These are phyloP conservation scores for Hippocampus mohnikei DNA, from an alignment of 2,113 vertebrate species.

Conservation along the genomic window DNA sequence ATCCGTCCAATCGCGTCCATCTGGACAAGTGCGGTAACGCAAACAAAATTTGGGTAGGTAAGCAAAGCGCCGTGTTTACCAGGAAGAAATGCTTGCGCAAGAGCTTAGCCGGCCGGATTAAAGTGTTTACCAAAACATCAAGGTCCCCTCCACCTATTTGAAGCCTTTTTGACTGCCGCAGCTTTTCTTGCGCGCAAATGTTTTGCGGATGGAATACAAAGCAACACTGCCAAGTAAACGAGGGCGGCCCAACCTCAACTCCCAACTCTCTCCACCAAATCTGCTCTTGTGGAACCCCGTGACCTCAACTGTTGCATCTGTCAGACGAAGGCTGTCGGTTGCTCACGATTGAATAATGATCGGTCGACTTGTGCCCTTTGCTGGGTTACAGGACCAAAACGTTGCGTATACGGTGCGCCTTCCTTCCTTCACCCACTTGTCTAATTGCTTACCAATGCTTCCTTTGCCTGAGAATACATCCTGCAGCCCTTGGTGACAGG, in stretches of 20 bases:
- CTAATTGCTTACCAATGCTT: conserved; percentile 38
- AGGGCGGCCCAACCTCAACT: conserved; percentile 10
- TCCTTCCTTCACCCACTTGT: conserved; percentile 20
- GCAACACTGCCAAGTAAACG: conserved; percentile 45
- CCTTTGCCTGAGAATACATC: conserved; percentile 48
- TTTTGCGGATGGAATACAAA: conserved; percentile 50
- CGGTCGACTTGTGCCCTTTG: conserved; percentile 8
- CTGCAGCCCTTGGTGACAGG: conserved; percentile 67
- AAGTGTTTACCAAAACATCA: conserved; percentile 68
- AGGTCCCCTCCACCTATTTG: conserved; percentile 50
- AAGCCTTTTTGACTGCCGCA: conserved; percentile 35
- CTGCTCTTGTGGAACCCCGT: conserved; percentile 84
- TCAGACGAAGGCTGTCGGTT: conserved; percentile 81
- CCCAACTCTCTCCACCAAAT: conserved; percentile 11
- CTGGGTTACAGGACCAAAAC: conserved; percentile 52
- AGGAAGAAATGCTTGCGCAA: conserved; percentile 48
- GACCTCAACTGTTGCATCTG: conserved; percentile 62
- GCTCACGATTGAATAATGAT: conserved; percentile 33
- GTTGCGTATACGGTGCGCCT: conserved; percentile 39
- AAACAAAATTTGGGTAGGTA: conserved; percentile 61
- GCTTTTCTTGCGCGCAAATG: conserved; percentile 15
- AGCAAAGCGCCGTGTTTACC: conserved; percentile 56
- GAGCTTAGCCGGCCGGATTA: conserved; percentile 67
- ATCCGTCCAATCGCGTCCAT: conserved; percentile 48
- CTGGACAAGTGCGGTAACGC: conserved; percentile 47